A percentile compares a stretch with the other conserved stretches of the same genome.
Evolutionary conservation across 2,797 vertebrate species (phyloP).

Genomic region (Gadopsis bispinosus): DNA sequence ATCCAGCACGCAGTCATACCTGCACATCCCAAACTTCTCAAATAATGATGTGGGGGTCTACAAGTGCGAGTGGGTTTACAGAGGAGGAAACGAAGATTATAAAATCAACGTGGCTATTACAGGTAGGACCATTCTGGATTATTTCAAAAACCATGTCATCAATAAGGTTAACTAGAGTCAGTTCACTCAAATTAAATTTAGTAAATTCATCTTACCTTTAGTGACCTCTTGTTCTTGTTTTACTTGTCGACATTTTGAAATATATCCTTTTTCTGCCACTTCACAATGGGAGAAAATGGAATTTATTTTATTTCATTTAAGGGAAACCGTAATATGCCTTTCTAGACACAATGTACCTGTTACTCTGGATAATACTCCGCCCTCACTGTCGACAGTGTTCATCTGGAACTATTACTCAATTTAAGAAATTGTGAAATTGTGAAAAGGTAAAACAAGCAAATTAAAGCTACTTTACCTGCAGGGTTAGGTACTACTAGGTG

Average conservation of each 20-base stretch:
- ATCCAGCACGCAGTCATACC: slow-evolving; percentile 40
- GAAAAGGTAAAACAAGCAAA: neutral
- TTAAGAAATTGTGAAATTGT: neutral
- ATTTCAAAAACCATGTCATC: neutral
- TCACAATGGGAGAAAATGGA: neutral
- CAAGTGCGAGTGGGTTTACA: slow-evolving; percentile 62
- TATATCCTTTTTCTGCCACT: neutral
- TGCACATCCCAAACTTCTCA: slow-evolving; percentile 78
- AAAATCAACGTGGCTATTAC: slow-evolving; percentile 31
- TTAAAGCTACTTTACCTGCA: neutral
- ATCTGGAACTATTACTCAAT: neutral
- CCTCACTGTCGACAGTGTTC: neutral
- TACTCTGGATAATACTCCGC: neutral
- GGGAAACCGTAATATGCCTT: too few relatives aligned
- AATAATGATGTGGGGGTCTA: slow-evolving; percentile 75
- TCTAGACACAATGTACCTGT: neutral
- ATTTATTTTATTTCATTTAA: too few relatives aligned
- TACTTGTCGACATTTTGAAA: neutral
- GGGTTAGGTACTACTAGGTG: neutral
- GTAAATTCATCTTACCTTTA: neutral
- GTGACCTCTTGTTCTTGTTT: neutral
- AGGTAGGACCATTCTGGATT: slow-evolving; percentile 62
- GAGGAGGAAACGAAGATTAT: neutral
- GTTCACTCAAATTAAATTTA: neutral
- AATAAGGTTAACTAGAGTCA: neutral